phyloP scores from a whole-genome alignment of 2,888 invertebrate species.

The Stramonita haemastoma region DNA sequence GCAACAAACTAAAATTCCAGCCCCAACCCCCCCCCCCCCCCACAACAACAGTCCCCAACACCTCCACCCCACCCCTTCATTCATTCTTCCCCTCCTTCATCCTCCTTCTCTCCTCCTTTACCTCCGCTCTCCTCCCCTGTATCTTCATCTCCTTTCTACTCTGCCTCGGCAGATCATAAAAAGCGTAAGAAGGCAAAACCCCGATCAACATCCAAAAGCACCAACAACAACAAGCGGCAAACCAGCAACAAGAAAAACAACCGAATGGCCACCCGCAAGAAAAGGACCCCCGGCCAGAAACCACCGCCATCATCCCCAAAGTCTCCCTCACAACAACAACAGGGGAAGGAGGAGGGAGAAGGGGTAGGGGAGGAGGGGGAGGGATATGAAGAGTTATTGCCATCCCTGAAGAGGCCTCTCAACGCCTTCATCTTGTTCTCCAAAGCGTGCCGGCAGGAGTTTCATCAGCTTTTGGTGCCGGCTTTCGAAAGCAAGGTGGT shows the following conservation, averaged over 20 bases:
- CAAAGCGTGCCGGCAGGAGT: slow-evolving; percentile 24
- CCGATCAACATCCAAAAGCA: background rate
- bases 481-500: background rate
- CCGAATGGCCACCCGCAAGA: background rate
- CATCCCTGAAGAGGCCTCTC: background rate
- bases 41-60: background rate
- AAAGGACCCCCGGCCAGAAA: background rate
- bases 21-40: background rate
- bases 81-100: background rate
- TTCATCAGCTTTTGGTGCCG: background rate
- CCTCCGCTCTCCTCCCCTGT: background rate
- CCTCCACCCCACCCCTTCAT: background rate
- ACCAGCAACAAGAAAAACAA: background rate
- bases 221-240: background rate
- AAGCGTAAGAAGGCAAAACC: slow-evolving; percentile 14
- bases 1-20: no score
- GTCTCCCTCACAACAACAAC: background rate
- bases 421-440: slow-evolving; percentile 36
- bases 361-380: background rate
- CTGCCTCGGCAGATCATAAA: background rate
- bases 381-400: background rate
- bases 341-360: background rate
- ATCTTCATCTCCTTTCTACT: background rate
- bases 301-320: background rate
- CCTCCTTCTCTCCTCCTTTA: background rate